Conservation (phyloP, 2,888 invertebrate species). For the Parapristionchus giblindavisi region DNA sequence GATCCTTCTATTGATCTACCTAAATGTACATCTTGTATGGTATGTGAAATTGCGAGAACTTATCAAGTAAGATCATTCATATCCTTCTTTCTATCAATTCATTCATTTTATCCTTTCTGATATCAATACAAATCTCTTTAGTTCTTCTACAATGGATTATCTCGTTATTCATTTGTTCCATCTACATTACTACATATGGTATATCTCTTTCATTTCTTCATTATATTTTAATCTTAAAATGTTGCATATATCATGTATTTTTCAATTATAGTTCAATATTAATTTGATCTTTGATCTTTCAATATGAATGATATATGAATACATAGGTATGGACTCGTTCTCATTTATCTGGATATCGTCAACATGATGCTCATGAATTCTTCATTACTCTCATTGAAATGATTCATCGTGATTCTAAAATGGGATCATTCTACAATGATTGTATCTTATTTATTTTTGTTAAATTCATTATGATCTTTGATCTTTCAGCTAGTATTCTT, state of each 20-base stretch:
- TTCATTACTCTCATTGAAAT: constrained; percentile 85
- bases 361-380: constrained; percentile 98
- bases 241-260: neutral
- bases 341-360: constrained; percentile 81
- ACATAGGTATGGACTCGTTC: constrained; percentile 80
- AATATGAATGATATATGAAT: neutral
- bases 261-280: neutral
- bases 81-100: neutral
- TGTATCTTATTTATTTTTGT: too few species aligned
- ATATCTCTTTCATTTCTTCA: neutral
- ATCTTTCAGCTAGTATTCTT: constrained; percentile 3
- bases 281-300: neutral
- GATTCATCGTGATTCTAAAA: constrained; percentile 50
- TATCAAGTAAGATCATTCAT: constrained; percentile 88
- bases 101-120: neutral
- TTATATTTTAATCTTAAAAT: neutral
- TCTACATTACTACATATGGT: constrained; percentile 26
- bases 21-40: constrained; percentile 76
- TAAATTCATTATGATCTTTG: too few species aligned
- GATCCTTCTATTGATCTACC: neutral
- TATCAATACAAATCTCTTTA: constrained; percentile 18
- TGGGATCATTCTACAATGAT: neutral
- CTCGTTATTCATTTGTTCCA: constrained; percentile 33
- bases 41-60: constrained; percentile 91
- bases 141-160: constrained; percentile 52